Percentiles rank a stretch among this genome's conserved stretches.
Evolutionary conservation across 2,797 vertebrate genomes (phyloP).

Genomic region (Masticophis lateralis): DNA sequence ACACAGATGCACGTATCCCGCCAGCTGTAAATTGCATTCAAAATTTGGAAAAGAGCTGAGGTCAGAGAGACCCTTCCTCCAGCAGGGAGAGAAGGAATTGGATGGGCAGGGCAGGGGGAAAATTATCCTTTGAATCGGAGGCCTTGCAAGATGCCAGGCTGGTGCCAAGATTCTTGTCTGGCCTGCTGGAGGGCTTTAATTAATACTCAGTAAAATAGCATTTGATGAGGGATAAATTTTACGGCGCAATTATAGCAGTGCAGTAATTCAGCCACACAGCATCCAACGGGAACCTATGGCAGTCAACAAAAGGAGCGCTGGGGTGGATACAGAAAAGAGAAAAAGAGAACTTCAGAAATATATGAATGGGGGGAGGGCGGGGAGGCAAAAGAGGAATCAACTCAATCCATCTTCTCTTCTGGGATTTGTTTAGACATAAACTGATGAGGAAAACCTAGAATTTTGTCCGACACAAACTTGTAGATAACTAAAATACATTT

Average conservation of each 20-base stretch:
- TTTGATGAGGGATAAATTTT: constrained; percentile 29
- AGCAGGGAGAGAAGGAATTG: neutral
- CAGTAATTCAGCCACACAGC: constrained; percentile 24
- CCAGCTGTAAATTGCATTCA: neutral
- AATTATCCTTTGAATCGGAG: neutral
- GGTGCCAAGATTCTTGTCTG: neutral
- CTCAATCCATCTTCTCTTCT: neutral
- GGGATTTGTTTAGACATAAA: neutral
- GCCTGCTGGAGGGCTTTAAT: neutral
- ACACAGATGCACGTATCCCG: neutral
- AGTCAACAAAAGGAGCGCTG: neutral
- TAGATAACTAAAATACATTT: neutral
- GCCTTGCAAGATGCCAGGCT: neutral
- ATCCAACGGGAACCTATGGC: neutral
- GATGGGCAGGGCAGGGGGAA: neutral
- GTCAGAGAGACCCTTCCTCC: neutral
- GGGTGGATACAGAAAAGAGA: neutral
- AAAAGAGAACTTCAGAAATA: neutral
- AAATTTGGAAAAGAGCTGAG: neutral
- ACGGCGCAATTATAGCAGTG: constrained; percentile 5
- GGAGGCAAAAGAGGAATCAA: accelerated
- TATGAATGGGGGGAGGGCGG: accelerated
- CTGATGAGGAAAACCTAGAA: neutral
- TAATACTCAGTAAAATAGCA: constrained; percentile 27
- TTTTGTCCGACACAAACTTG: neutral